Percentiles rank a stretch among this genome's conserved stretches.
These are phyloP conservation scores for Colistium nudipinnis DNA, from an alignment of 2,113 vertebrate species.

Conservation along the genomic window DNA sequence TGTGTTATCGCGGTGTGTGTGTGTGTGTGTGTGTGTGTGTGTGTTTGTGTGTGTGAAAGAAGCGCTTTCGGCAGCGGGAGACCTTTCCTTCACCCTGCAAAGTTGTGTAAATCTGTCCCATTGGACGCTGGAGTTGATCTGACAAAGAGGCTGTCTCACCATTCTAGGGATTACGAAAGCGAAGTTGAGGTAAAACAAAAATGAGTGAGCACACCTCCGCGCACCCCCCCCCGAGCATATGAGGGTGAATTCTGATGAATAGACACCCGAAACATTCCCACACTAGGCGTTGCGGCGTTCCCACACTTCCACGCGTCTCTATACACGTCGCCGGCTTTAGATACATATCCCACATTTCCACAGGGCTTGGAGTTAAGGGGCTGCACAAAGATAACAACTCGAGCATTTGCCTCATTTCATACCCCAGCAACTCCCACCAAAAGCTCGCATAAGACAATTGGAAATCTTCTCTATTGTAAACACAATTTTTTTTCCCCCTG, in stretches of 20 bases:
- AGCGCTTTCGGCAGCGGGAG: constrained; percentile 54
- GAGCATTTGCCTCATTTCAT: constrained; percentile 70
- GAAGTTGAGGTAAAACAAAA: constrained; percentile 14
- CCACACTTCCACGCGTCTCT: constrained; percentile 10
- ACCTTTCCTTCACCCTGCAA: constrained; percentile 65
- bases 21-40: constrained; percentile 10
- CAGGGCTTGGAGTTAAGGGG: constrained; percentile 44
- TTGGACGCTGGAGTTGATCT: constrained; percentile 43
- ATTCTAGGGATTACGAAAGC: constrained; percentile 12
- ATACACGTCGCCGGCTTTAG: constrained; percentile 47
- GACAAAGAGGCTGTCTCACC: constrained; percentile 37
- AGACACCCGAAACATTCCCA: constrained; percentile 20
- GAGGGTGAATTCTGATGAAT: constrained; percentile 21
- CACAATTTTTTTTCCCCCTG: constrained; percentile 30
- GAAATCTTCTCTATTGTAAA: constrained; percentile 56
- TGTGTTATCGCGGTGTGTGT: neutral
- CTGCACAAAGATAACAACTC: constrained; percentile 66
- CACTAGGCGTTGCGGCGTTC: neutral
- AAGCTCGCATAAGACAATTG: constrained; percentile 64
- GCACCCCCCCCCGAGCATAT: constrained; percentile 6
- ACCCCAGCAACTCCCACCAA: constrained; percentile 55
- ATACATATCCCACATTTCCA: constrained; percentile 59
- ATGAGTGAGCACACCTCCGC: constrained; percentile 3
- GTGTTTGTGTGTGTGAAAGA: constrained; percentile 44
- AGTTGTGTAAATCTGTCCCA: constrained; percentile 51